These are phyloP conservation scores for Helogale parvula DNA, from an alignment of 2,113 vertebrate genomes.

Conservation along the genomic window DNA sequence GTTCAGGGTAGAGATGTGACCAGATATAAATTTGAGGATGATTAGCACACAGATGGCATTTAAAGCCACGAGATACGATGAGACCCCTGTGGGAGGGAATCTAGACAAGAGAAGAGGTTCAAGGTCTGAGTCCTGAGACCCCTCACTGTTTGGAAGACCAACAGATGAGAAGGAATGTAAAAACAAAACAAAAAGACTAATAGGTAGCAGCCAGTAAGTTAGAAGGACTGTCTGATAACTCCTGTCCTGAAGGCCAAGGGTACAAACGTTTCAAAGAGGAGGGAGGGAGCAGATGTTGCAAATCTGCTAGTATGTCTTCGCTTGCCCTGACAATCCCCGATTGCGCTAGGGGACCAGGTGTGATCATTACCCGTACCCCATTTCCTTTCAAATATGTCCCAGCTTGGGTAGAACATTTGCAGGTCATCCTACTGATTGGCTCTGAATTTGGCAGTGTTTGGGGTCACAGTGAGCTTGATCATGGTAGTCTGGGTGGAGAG, in stretches of 20 bases:
- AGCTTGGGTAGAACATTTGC: neutral
- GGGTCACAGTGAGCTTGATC: neutral
- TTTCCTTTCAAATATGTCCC: neutral
- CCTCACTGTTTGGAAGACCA: neutral
- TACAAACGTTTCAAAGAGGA: neutral
- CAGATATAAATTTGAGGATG: neutral
- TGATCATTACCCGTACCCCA: neutral
- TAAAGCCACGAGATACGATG: neutral
- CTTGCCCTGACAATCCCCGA: neutral
- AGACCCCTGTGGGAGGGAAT: neutral
- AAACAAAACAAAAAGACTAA: neutral
- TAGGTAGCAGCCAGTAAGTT: neutral
- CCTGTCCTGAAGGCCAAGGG: neutral
- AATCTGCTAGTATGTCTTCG: neutral
- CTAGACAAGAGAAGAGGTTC: neutral
- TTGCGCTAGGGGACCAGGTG: neutral
- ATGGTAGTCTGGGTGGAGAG: neutral
- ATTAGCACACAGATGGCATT: neutral
- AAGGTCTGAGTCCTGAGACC: neutral
- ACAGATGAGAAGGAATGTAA: neutral
- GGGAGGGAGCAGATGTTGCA: neutral
- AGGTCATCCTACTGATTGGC: neutral
- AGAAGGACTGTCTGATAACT: neutral
- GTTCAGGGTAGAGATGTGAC: neutral
- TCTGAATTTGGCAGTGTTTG: neutral